Base-by-base conservation (phyloP, 2,888 invertebrate species). In the Rhingia rostrata region DNA sequence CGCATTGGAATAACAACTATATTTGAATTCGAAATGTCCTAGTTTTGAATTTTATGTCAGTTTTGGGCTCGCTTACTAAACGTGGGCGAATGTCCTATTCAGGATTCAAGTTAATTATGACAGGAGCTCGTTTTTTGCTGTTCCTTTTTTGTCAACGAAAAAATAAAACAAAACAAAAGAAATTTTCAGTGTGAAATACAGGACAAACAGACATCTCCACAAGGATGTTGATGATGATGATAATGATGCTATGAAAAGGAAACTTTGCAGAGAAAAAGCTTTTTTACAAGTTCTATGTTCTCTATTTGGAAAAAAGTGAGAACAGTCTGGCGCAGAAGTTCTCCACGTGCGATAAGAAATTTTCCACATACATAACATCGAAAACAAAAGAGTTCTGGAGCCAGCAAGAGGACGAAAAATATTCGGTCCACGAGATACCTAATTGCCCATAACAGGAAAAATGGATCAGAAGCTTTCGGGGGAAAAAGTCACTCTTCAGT, bases 301-400 rank as follows among this genome's bases (percentile, higher is more conserved):
- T 61, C 61, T 61, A 32, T 53, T 22, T n/a, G n/a, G 30, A 14
- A 45, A 73, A 30, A 74, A 69, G n/a, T 70, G 84, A 45, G 69
- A 84, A 84, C 84, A 80, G 84, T 80, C 84, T 58, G 70, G 84
- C 84, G 84, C 84, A 84, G 79, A 54, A 37, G 39, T 22, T 7
- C 37, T 37, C 70, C 84, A 84, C 79, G 74, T 79, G 83, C 64
- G 64, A 83, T 35, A 10, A 10, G 39, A 10, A 4, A 0, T 14
- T 14, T 45, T 45, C 35, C 12, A 54, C 39, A 58, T 10, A 60
- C 61, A 45, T 9, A 39, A 47, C 45, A 35, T 45, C 22, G 32
- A n/a, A 14, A 10, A 45, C 41, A 12, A 22, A 61, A 47, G 61
- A 81, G 58, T 66, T 64, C 53, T 56, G 61, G 77, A 72, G 82